These are phyloP conservation scores for Orientallactaga sibirica DNA, from an alignment of 2,797 vertebrate species.

Conservation along the genomic window DNA sequence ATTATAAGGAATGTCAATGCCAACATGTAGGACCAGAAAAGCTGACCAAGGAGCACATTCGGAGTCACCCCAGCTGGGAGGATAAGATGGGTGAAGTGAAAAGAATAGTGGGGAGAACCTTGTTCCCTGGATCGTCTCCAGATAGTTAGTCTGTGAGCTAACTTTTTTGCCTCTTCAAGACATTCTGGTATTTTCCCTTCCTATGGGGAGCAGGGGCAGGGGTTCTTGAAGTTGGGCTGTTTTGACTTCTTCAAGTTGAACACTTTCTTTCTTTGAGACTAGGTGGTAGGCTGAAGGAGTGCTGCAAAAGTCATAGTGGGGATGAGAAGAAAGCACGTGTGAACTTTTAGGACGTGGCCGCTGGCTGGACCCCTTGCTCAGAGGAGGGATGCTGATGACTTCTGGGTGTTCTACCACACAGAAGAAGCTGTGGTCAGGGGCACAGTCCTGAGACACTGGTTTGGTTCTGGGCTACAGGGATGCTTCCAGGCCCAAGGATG, in stretches of 20 bases:
- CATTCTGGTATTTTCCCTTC: neutral
- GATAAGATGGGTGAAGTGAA: rapidly evolving
- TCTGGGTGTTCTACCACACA: neutral
- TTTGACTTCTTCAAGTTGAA: neutral
- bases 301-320: neutral
- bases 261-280: neutral
- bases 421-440: neutral
- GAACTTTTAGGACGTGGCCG: neutral
- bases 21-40: neutral
- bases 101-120: neutral
- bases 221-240: neutral
- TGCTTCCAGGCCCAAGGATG: too few relatives aligned
- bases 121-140: neutral
- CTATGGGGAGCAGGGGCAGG: too few relatives aligned
- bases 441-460: neutral
- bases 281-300: too few relatives aligned
- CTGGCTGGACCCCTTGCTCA: too few relatives aligned
- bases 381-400: neutral
- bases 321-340: rapidly evolving
- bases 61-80: too few relatives aligned
- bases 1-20: rapidly evolving
- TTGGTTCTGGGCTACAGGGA: too few relatives aligned
- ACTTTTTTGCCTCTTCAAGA: neutral
- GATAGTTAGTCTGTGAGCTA: rapidly evolving
- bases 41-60: neutral